phyloP scores from a whole-genome alignment of 2,113 vertebrate genomes.

The Burhinus oedicnemus region DNA sequence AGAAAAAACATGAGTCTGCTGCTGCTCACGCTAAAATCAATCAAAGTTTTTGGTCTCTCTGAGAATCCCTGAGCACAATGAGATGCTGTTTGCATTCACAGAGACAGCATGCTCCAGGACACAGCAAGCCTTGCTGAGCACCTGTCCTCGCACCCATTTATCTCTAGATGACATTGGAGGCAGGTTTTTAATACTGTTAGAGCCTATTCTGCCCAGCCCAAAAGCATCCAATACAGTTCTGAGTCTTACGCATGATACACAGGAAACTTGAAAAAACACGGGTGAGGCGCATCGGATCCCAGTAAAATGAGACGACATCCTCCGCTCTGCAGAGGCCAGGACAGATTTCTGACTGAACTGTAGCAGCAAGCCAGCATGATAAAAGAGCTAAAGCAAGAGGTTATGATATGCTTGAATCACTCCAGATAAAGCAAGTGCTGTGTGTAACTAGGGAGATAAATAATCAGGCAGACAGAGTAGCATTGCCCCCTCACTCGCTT shows the following conservation, averaged over 20 bases:
- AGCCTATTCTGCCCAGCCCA: not conserved
- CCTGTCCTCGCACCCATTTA: not conserved
- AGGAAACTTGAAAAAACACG: not conserved
- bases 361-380: slow-evolving; percentile 23
- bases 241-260: not conserved
- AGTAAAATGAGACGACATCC: not conserved
- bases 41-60: not conserved
- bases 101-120: not conserved
- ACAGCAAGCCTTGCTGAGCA: not conserved
- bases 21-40: not conserved
- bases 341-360: slow-evolving; percentile 38
- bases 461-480: slow-evolving; percentile 24
- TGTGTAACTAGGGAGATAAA: slow-evolving; percentile 35
- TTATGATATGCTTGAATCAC: slow-evolving; percentile 37
- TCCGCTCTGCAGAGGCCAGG: slow-evolving; percentile 7
- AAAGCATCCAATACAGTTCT: not conserved
- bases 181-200: not conserved
- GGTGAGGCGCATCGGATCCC: not conserved
- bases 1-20: not conserved
- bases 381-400: slow-evolving; percentile 38
- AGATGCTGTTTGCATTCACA: not conserved
- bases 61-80: not conserved
- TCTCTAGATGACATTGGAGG: not conserved
- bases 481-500: slow-evolving; percentile 12
- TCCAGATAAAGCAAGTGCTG: slow-evolving; percentile 35